These are phyloP conservation scores for Anabacerthia variegaticeps DNA, from an alignment of 2,797 vertebrate genomes.

Conservation along the genomic window DNA sequence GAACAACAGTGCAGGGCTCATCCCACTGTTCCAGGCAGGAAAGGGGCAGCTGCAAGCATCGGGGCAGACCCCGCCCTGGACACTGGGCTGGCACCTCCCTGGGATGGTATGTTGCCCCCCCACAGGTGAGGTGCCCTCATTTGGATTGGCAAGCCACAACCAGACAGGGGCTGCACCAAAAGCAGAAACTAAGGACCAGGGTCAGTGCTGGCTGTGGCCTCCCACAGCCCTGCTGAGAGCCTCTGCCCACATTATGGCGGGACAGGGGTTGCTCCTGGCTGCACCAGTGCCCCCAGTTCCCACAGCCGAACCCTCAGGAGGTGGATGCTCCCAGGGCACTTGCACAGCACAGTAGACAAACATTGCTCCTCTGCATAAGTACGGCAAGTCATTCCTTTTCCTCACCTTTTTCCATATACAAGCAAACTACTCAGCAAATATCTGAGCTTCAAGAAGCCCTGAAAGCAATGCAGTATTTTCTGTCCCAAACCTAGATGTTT, in stretches of 20 bases:
- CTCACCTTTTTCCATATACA: neutral
- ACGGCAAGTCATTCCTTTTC: neutral
- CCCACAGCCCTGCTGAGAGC: neutral
- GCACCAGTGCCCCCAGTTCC: neutral
- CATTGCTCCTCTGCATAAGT: rapidly evolving
- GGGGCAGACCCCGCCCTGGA: neutral
- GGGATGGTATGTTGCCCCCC: rapidly evolving
- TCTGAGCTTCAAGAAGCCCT: neutral
- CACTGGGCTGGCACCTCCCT: rapidly evolving
- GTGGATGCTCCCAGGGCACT: neutral
- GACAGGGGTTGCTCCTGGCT: neutral
- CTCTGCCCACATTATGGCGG: rapidly evolving
- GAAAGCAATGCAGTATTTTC: neutral
- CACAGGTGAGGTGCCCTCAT: neutral
- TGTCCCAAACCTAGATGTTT: neutral
- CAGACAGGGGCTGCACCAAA: neutral
- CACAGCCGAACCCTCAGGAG: neutral
- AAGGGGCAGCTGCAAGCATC: rapidly evolving
- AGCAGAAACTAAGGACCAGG: neutral
- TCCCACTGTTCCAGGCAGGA: neutral
- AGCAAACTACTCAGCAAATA: neutral
- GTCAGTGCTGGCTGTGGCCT: neutral
- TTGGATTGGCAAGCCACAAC: neutral
- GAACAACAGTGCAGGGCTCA: neutral
- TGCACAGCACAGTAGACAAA: neutral